Base-by-base conservation (phyloP, 1,140 invertebrate genomes). In the Phocides pigmalion region DNA sequence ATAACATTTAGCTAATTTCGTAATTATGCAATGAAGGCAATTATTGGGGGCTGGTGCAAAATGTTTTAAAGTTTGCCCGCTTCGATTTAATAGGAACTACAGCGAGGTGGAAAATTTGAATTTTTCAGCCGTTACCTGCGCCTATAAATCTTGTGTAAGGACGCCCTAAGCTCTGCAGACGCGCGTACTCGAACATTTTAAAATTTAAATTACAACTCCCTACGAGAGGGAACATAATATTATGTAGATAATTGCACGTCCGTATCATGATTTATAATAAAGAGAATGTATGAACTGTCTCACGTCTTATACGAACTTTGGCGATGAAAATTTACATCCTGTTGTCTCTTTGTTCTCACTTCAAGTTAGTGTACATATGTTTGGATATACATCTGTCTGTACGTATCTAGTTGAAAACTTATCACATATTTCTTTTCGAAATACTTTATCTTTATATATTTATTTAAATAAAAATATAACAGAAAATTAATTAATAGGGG, bases 41-140 rank as follows among this genome's bases (percentile, higher is more conserved):
- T 83, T 76, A 81, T 56, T 75, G 67, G 74, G 66, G 72, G 66
- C 73, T 70, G 79, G 68, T 79, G 76, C 73, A 76, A 81, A 72
- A 72, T 73, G 61, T 76, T 72, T 74, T 62, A 72, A 77, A 83
- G 70, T 81, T 83, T 71, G 64, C 62, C 58, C 68, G 64, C 68
- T 72, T 74, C 69, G 56, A 63, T 76, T 74, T 72, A 79, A 74
- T 73, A 74, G 68, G 56, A 72, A 83, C 70, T 74, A 74, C 72
- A 63, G 66, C 70, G 74, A 67, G 64, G 70, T 47, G 73, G 62
- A 51, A 82, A 89, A 90, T 90, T 90, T 87, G 81, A 90, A 90
- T 88, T 86, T 90, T 87, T 90, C 82, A 78, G 76, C 84, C 78
- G 79, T 90, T 86, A 88, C 84, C 85, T 90, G 81, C 61, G 79